Base-by-base conservation (phyloP, 2,113 vertebrate genomes). In the Tringa solitaria region DNA sequence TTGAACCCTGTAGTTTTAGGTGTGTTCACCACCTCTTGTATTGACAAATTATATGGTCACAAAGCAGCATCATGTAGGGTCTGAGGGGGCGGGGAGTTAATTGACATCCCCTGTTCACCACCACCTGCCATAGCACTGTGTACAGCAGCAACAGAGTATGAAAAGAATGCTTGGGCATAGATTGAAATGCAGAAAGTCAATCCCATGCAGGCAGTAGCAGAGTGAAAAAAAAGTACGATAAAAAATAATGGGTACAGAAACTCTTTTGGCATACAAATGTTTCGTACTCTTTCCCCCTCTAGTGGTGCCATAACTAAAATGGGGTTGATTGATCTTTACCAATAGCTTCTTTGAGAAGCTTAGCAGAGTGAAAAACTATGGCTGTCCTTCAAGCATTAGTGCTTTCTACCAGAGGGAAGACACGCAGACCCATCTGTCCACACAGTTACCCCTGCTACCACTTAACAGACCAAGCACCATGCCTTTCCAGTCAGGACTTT, bases 281-380 rank as follows among this genome's bases (percentile, higher is more conserved):
- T 85, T 57, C 94, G 75, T 89, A 33, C 74, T 90, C 84, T 93
- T 72, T n/a, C 87, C 13, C 87, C 91, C 89, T 85, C 89, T 93
- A 91, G 93, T 80, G 89, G 87, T 70, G 32, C 32, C 11, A 4
- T 51, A 70, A 39, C 14, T 78, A 63, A 87, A 84, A 82, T 2
- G 0, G 22, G 7, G 5, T 76, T 61, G n/a, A 32, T 15, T 10
- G 23, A 53, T 26, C 53, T 45, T 56, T 39, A 45, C 10, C 14
- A 5, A 10, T 6, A 65, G 17, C 43, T 37, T 72, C 43, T 54
- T 53, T 60, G 50, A 45, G 50, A 77, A 41, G 7, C 5, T 51
- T 76, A 50, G 19, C 21, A 10, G 33, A 20, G 41, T 37, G 27
- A 20, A 59, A 87, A 79, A 6, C 2, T 10, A 6, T 7, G 9